Base-by-base conservation (phyloP, 1,140 invertebrate genomes). In the Philaenus spumarius region DNA sequence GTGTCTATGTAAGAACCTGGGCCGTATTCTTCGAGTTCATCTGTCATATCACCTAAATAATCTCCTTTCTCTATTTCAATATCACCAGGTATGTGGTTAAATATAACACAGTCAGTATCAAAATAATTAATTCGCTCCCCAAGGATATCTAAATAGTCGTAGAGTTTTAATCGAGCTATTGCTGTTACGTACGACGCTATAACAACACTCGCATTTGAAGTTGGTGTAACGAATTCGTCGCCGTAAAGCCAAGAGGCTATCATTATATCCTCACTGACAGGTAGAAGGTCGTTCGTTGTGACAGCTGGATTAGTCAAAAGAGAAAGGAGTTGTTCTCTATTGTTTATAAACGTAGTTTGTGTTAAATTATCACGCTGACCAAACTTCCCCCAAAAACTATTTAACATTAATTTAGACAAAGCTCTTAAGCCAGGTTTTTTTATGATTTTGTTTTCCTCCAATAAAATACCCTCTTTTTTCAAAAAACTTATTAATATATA, bases 71-170 rank as follows among this genome's bases (percentile, higher is more conserved):
- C 59, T 19, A 62, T 50, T 26, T 64, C 53, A 30, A 62, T 57
- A 22, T 61, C 50, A 7, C 40, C 56, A 5, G 7, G 7, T 14
- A 30, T 60, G 9, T 61, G 50, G 2, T 64, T 20, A 45, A 66
- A 72, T 35, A 71, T 66, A 17, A 69, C 47, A 23, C 55, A 63
- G 60, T 76, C 75, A 2, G 74, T 77, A 58, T 76, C 75, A 26
- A 63, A 71, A 58, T 77, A 77, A 2, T 74, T 48, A 5, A 69
- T 68, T 35, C 66, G 42, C 1, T 63, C 37, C 20, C 60, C 64
- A 14, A 76, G 45, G 24, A 62, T 53, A 62, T 73, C 65, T 12
- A 76, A 53, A 51, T 69, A 67, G 14, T 47, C 43, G 53, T 74
- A 75, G 1, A 76, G 63, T 59, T 72, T 67, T 12, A 76, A 53